phyloP scores from a whole-genome alignment of 1,140 invertebrate genomes.

The Drosophila sechellia region DNA sequence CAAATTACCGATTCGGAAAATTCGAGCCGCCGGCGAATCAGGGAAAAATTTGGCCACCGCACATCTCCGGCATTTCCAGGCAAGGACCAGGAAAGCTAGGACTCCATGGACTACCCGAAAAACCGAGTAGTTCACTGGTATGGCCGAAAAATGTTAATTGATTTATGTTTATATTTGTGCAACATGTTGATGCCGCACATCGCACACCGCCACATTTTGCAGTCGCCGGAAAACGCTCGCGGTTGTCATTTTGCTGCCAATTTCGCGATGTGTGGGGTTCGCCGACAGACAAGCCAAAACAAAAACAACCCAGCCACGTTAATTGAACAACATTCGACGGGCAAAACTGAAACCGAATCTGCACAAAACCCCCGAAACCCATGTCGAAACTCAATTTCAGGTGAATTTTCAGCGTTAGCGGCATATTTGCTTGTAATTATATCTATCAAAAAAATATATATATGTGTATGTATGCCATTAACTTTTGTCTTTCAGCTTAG shows the following conservation, averaged over 20 bases:
- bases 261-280: slow-evolving; percentile 2
- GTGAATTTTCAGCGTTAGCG: slow-evolving; percentile 63
- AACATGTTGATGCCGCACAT: slow-evolving; percentile 72
- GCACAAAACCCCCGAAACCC: slow-evolving; percentile 7
- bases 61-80: slow-evolving; percentile 4
- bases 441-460: slow-evolving; percentile 63
- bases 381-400: slow-evolving; percentile 65
- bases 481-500: slow-evolving; percentile 3
- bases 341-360: slow-evolving; percentile 23
- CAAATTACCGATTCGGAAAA: slow-evolving; percentile 68
- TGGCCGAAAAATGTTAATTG: slow-evolving; percentile 76
- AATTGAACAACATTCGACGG: slow-evolving; percentile 79
- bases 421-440: slow-evolving; percentile 78
- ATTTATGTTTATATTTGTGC: slow-evolving; percentile 84
- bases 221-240: slow-evolving; percentile 65
- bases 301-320: slow-evolving; percentile 69
- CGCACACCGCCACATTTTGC: slow-evolving; percentile 14
- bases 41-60: slow-evolving; percentile 29
- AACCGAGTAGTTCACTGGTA: slow-evolving; percentile 5
- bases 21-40: slow-evolving; percentile 48
- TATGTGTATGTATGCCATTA: slow-evolving; percentile 24
- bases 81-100: slow-evolving; percentile 10
- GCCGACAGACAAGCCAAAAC: slow-evolving; percentile 66
- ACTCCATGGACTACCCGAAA: background rate
- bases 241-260: slow-evolving; percentile 60